These are phyloP conservation scores for Drosophila formosana DNA, from an alignment of 2,888 invertebrate species.

Conservation along the genomic window DNA sequence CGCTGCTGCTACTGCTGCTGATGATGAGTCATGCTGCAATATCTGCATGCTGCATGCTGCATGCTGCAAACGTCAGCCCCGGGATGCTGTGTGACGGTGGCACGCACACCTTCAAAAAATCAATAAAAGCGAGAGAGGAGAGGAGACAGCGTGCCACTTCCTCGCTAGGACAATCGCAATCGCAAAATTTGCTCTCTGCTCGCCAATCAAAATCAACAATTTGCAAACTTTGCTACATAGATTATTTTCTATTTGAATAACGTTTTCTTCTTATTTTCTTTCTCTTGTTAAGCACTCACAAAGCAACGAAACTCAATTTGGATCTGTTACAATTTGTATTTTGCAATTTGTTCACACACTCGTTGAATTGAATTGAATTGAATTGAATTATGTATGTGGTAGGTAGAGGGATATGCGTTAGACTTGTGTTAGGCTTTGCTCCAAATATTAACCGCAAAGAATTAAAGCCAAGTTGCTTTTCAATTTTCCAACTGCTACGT, in stretches of 20 bases:
- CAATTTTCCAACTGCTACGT: conserved; percentile 33
- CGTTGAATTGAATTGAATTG: conserved; percentile 2
- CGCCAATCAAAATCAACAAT: conserved; percentile 18
- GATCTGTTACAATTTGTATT: conserved; percentile 7
- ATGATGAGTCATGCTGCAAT: conserved; percentile 6
- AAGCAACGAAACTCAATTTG: conserved; percentile 37
- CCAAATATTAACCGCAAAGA: conserved; percentile 38
- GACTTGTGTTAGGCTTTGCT: conserved; percentile 36
- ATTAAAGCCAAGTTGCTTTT: conserved; percentile 52
- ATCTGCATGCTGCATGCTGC: conserved; percentile 11
- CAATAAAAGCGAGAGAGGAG: conserved; percentile 17
- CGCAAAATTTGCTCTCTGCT: conserved; percentile 21
- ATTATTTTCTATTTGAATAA: not conserved
- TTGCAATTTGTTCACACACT: conserved; percentile 17
- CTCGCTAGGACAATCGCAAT: conserved; percentile 8
- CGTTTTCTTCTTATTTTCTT: not conserved
- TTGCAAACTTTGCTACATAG: conserved; percentile 38
- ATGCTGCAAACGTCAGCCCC: conserved; percentile 5
- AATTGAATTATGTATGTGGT: conserved; percentile 1
- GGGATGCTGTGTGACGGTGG: conserved; percentile 21
- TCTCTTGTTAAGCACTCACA: conserved; percentile 41
- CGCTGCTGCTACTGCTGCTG: conserved; percentile 10
- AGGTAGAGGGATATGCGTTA: conserved; percentile 26
- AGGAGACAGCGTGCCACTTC: conserved; percentile 21
- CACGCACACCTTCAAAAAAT: conserved; percentile 17